Evolutionary conservation across 2,888 invertebrate species (phyloP), one percentile per base, ranked within the genome.

Genomic region (Galerucella calmariensis): DNA sequence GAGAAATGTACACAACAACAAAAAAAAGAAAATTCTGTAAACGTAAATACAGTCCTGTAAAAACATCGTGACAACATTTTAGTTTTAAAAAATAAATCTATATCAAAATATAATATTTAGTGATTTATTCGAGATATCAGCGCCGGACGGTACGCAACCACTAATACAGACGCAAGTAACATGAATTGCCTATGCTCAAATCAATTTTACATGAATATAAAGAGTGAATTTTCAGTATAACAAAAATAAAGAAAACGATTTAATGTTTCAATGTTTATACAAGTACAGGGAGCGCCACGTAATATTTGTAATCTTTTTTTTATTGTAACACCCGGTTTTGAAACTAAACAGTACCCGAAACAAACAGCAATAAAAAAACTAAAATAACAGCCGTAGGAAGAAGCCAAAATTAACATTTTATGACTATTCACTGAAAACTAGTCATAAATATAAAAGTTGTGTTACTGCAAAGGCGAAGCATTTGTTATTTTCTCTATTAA

Each of bases 401-500:
- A 35, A 61, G 35, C 61, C 61, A 35, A 61, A 61, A 27, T 61
- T 61, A 61, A 61, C 61, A 11, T 61, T 35, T 61, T 24, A 27
- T 61, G 59, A 12, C 24, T 8, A 61, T 61, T 61, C 9, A 35
- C 12, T 5, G 14, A 14, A 61, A 61, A 61, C 35, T 27, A 14
- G 35, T 12, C 14, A 11, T 35, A 56, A 69, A 63, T 66, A 72
- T 73, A 69, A 73, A 48, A 48, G 12, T 48, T 10, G 46, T 46
- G 46, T 46, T 46, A 46, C 46, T 2, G 6, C 11, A 46, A 46
- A 10, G 9, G 46, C 12, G 10, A 11, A 11, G 11, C 46, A 2
- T 46, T 46, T 10, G 12, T 27, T 27, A 46, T 11, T 46, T 46
- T 46, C 11, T 46, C 11, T 11, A 46, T 46, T 46, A 46, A 46